A percentile compares a stretch with the other conserved stretches of the same genome.
Evolutionary conservation across 2,113 vertebrate species (phyloP).

Genomic region (Garra rufa): DNA sequence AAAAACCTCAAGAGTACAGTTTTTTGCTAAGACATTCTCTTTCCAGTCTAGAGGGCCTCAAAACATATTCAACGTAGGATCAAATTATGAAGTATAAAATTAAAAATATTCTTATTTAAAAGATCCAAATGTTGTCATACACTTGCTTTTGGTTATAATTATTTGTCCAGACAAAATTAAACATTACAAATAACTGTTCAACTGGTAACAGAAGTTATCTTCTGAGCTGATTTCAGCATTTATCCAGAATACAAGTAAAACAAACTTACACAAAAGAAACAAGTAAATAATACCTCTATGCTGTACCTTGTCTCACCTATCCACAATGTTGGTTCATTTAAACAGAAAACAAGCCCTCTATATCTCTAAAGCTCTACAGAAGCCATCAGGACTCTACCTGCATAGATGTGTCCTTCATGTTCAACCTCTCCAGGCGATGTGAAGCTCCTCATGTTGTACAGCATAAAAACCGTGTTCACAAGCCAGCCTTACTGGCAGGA

Average conservation of each 20-base stretch:
- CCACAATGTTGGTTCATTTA: background rate
- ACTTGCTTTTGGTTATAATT: background rate
- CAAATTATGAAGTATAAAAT: background rate
- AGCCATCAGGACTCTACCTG: conserved; percentile 69
- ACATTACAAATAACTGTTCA: background rate
- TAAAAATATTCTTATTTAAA: background rate
- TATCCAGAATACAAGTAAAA: background rate
- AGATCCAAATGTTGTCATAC: background rate
- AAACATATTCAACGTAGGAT: background rate
- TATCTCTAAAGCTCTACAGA: background rate
- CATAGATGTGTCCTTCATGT: conserved; percentile 63
- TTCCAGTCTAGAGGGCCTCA: background rate
- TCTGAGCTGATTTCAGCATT: background rate
- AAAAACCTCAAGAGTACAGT: background rate
- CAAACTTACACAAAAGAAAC: background rate
- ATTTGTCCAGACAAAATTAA: background rate
- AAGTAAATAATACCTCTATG: background rate
- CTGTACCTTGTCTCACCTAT: conserved; percentile 1
- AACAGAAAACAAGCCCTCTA: background rate
- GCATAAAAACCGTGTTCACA: conserved; percentile 62
- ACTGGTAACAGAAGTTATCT: no score
- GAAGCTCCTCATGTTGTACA: conserved; percentile 74
- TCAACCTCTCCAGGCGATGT: conserved; percentile 63
- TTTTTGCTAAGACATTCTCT: background rate
- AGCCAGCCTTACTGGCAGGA: conserved; percentile 43